Percentiles rank a stretch among this genome's conserved stretches.
Evolutionary conservation across 2,888 invertebrate genomes (phyloP).

Genomic region (Philereme transversata): DNA sequence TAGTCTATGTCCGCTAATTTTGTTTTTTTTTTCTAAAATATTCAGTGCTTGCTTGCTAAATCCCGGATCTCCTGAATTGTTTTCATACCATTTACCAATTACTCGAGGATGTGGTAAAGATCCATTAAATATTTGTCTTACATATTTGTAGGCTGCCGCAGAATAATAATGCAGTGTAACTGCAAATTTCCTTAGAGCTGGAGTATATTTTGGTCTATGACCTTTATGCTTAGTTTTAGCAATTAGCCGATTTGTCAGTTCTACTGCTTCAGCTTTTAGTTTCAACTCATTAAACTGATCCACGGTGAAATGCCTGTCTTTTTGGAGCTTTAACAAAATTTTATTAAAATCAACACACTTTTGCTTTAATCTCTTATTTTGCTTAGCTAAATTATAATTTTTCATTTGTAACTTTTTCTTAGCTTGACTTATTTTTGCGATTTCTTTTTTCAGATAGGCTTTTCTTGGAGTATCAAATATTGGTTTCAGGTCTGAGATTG

Average conservation of each 20-base stretch:
- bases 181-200: slow-evolving; percentile 2
- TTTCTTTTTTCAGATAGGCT: neutral
- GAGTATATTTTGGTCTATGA: neutral
- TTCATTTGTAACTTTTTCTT: neutral
- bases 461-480: too few relatives aligned
- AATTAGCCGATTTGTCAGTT: neutral
- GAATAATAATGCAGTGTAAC: neutral
- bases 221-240: neutral
- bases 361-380: neutral
- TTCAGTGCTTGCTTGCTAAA: too few relatives aligned
- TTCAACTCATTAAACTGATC: neutral
- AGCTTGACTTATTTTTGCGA: neutral
- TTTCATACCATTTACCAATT: too few relatives aligned
- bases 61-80: too few relatives aligned
- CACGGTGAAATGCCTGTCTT: neutral
- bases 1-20: too few relatives aligned
- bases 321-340: neutral
- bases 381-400: neutral
- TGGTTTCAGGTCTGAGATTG: too few relatives aligned
- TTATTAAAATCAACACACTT: neutral
- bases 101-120: too few relatives aligned
- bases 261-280: slow-evolving; percentile 1
- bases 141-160: too few relatives aligned
- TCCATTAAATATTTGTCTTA: too few relatives aligned
- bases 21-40: too few relatives aligned